Conservation (phyloP, 2,888 invertebrate genomes). For the Meghimatium bilineatum region DNA sequence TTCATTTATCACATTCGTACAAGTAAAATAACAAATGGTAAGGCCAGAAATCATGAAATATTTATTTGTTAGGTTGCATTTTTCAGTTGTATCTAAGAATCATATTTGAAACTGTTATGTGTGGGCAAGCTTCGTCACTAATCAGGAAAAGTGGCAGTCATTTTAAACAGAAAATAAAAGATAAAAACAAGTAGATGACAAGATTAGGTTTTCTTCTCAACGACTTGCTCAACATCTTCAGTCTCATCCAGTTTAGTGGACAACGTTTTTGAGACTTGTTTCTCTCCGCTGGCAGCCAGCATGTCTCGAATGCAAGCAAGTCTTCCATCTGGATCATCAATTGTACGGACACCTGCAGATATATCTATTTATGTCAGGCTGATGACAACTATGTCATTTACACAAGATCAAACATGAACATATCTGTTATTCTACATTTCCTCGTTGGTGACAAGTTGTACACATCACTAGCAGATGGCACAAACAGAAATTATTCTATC, state of each 20-base stretch:
- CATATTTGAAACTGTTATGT: too few relatives aligned
- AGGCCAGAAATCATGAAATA: too few relatives aligned
- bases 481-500: too few relatives aligned
- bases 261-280: neutral
- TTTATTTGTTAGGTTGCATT: too few relatives aligned
- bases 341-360: conserved; percentile 29
- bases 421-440: neutral
- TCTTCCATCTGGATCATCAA: conserved; percentile 33
- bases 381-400: neutral
- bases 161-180: too few relatives aligned
- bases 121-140: too few relatives aligned
- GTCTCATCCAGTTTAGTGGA: conserved; percentile 10
- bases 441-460: too few relatives aligned
- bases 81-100: too few relatives aligned
- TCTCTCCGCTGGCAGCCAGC: neutral
- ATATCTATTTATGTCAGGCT: neutral
- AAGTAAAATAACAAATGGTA: too few relatives aligned
- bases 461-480: too few relatives aligned
- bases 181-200: neutral
- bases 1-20: too few relatives aligned
- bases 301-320: conserved; percentile 5
- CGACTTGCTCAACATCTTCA: conserved; percentile 19
- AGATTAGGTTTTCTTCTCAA: conserved; percentile 36
- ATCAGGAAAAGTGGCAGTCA: too few relatives aligned
- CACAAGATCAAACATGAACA: conserved; percentile 54